phyloP scores from a whole-genome alignment of 2,888 invertebrate genomes.

The Notodonta ziczac region DNA sequence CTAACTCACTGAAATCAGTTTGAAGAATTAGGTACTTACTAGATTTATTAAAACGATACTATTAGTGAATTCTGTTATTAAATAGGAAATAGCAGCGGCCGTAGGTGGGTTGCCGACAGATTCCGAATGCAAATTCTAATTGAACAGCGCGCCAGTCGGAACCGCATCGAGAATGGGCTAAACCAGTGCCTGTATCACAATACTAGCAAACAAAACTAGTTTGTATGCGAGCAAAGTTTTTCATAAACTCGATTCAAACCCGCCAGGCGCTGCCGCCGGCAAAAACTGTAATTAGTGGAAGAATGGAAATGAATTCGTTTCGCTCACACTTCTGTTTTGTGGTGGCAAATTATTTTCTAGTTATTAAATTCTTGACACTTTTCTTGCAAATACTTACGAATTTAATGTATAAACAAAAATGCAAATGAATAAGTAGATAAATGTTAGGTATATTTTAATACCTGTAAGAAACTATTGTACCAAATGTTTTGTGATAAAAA shows the following conservation, averaged over 20 bases:
- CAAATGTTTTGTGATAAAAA: no score
- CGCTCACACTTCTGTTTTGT: constrained; percentile 52
- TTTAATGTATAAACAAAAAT: neutral
- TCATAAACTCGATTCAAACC: constrained; percentile 65
- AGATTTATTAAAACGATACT: no score
- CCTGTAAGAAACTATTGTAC: no score
- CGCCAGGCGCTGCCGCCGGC: constrained; percentile 52
- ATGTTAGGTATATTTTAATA: no score
- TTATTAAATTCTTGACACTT: constrained; percentile 61
- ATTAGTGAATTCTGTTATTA: no score
- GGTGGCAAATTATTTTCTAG: constrained; percentile 51
- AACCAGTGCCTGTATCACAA: constrained; percentile 52
- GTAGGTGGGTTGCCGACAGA: constrained; percentile 27
- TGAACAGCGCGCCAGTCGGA: constrained; percentile 43
- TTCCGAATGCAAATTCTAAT: constrained; percentile 57
- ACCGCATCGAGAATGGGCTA: constrained; percentile 43
- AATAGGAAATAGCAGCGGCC: constrained; percentile 22
- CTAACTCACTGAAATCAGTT: no score
- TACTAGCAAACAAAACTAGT: constrained; percentile 64
- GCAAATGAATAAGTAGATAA: neutral
- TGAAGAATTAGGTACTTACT: no score
- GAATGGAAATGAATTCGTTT: constrained; percentile 65
- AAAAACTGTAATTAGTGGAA: constrained; percentile 72
- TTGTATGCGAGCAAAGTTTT: constrained; percentile 71
- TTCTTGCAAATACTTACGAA: neutral